Evolutionary conservation across 2,888 invertebrate species (phyloP).

Genomic region (Hydropsyche betteni): DNA sequence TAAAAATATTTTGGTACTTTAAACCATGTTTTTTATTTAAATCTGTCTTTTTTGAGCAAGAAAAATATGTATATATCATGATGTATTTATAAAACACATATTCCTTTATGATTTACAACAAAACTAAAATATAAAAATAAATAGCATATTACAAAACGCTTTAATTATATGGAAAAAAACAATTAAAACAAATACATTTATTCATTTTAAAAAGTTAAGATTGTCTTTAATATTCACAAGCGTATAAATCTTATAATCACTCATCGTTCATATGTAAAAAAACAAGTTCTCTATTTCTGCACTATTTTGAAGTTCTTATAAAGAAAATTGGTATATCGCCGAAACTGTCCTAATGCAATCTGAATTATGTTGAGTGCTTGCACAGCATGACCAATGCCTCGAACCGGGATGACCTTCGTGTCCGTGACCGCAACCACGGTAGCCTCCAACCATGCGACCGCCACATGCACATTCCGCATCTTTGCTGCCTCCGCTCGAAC

Average conservation of each 20-base stretch:
- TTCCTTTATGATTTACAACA: too few species aligned
- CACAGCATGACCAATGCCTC: conserved; percentile 87
- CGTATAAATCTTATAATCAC: neutral
- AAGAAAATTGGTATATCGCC: conserved; percentile 66
- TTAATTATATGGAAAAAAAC: too few species aligned
- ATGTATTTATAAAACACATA: too few species aligned
- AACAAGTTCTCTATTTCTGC: neutral
- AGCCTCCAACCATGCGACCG: conserved; percentile 77
- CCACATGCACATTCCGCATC: conserved; percentile 76
- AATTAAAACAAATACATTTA: neutral
- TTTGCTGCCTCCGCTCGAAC: conserved; percentile 79
- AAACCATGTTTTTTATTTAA: too few species aligned
- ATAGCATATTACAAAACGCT: too few species aligned
- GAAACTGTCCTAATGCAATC: conserved; percentile 66
- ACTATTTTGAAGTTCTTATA: conserved; percentile 55
- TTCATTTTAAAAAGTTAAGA: neutral
- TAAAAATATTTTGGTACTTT: too few species aligned
- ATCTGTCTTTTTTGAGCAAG: too few species aligned
- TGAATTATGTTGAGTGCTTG: conserved; percentile 69
- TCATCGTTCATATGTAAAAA: neutral
- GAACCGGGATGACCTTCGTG: conserved; percentile 82
- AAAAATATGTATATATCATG: too few species aligned
- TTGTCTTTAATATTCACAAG: neutral
- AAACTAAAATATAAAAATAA: too few species aligned
- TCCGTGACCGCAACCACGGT: conserved; percentile 82